These are phyloP conservation scores for Musca vetustissima DNA, from an alignment of 1,140 invertebrate genomes.

Conservation along the genomic window DNA sequence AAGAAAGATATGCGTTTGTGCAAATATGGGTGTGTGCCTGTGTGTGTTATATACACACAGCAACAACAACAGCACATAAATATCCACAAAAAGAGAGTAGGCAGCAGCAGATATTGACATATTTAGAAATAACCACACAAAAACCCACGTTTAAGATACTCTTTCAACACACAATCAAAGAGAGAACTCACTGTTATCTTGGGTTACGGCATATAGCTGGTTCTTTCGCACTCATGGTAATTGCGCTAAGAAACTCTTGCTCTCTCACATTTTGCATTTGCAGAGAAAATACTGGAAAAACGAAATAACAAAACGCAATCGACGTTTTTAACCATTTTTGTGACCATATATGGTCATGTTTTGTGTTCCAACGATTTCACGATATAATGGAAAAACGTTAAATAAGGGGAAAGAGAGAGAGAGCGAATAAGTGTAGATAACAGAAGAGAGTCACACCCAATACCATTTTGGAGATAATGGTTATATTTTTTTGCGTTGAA, in stretches of 20 bases:
- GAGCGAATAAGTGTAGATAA: neutral
- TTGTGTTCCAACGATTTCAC: constrained; percentile 28
- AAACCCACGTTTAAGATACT: constrained; percentile 14
- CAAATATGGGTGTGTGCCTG: neutral
- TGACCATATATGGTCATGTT: constrained; percentile 57
- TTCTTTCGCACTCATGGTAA: neutral
- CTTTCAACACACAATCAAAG: neutral
- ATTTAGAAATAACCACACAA: constrained; percentile 4
- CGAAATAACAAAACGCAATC: neutral
- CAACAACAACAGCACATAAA: neutral
- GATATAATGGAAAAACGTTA: constrained; percentile 23
- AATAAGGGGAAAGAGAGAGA: neutral
- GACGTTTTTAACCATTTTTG: constrained; percentile 36
- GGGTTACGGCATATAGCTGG: neutral
- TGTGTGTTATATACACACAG: constrained; percentile 20
- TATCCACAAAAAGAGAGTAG: constrained; percentile 32
- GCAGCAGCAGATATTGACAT: neutral
- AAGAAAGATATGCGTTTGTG: neutral
- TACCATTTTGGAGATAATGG: neutral
- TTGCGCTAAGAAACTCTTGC: neutral
- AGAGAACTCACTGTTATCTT: neutral
- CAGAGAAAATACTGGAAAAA: neutral
- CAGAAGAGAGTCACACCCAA: neutral
- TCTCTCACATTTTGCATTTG: neutral
- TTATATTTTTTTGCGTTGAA: no score